Evolutionary conservation across 2,888 invertebrate genomes (phyloP), one percentile per base, ranked within the genome.

Genomic region (Drosophila mercatorum): DNA sequence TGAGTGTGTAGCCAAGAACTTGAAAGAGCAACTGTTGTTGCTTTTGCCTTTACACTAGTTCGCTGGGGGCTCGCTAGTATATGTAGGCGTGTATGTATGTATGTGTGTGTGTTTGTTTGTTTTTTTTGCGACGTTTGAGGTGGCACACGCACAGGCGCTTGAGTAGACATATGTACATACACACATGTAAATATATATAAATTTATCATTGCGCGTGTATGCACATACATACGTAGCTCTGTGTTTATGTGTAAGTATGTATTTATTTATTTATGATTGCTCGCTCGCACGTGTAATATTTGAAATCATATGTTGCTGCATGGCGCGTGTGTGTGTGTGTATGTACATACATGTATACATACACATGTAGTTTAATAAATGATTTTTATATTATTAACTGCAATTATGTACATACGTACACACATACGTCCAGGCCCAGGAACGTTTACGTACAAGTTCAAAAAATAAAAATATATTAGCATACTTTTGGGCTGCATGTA

Each of bases 31-130:
- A 69, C 67, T 70, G 73, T 75, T 73, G 68, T 60, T 75, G 43
- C 67, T 83, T 31, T 58, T 80, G 51, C 60, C 52, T 22, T 59
- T 75, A 31, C 47, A 55, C 22, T 22, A 53, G 38, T 72, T 77
- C 65, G 68, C 66, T 82, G 88, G 88, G 86, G 83, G 85, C 88
- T 88, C 80, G 83, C 12, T 79, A 61, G 36, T 40, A 34, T 66
- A 56, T 67, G 59, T 49, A 49, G 58, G 63, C 72, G 47, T 49
- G 51, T 26, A 8, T 14, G 22, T 22, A 26, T 41, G 7, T 7
- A 5, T 12, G 14, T 28, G 26, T 40, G 28, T 66, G 52, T 67
- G 56, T 52, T 44, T 57, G 59, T 75, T 34, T 53, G 28, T 40
- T n/a, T 31, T 51, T 51, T 51, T 51, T 51, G 57, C 57, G 44